These are phyloP conservation scores for Rosalia funebris DNA, from an alignment of 2,888 invertebrate species.

Conservation along the genomic window DNA sequence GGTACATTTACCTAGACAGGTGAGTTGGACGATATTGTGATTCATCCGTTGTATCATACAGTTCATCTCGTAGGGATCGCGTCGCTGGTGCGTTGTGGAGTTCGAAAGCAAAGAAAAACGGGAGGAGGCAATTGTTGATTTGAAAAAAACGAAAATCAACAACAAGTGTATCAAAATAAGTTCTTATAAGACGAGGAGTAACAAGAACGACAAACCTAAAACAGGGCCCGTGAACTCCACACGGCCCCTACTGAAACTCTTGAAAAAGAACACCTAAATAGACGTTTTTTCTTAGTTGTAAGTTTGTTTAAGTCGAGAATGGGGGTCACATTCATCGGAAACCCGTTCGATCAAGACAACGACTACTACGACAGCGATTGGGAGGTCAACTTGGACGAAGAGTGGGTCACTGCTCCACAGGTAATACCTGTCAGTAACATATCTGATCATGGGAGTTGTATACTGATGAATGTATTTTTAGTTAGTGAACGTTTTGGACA, in stretches of 20 bases:
- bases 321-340: conserved; percentile 45
- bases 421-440: conserved; percentile 26
- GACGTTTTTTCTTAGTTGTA: too few relatives aligned
- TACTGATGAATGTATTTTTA: background rate
- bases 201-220: conserved; percentile 19
- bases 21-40: conserved; percentile 42
- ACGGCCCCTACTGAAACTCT: conserved; percentile 31
- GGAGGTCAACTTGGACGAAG: conserved; percentile 32
- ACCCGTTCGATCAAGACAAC: conserved; percentile 43
- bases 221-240: conserved; percentile 15
- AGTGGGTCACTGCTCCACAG: conserved; percentile 33
- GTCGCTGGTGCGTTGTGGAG: conserved; percentile 53
- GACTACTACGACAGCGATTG: conserved; percentile 39
- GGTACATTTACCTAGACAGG: conserved; percentile 55
- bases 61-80: conserved; percentile 47
- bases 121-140: conserved; percentile 38
- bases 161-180: conserved; percentile 47
- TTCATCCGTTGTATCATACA: background rate
- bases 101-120: conserved; percentile 46
- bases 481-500: background rate
- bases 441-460: background rate
- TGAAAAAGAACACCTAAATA: conserved; percentile 34
- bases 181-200: conserved; percentile 23
- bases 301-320: conserved; percentile 27
- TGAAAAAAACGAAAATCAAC: conserved; percentile 49